Evolutionary conservation across 1,140 invertebrate species (phyloP).

Genomic region (Brachionus rubens): DNA sequence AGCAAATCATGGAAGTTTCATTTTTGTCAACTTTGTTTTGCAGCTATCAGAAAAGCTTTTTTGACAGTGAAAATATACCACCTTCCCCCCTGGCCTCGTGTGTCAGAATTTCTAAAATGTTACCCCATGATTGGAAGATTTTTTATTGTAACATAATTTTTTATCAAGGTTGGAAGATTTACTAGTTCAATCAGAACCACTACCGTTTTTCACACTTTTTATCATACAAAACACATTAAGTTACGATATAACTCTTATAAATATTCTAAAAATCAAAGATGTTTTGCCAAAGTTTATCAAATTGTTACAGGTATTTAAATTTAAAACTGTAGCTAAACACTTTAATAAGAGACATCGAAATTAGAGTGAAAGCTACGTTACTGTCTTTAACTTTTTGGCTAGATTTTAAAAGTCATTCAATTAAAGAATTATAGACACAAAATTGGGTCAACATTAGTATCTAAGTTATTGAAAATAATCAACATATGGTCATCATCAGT

Average conservation of each 20-base stretch:
- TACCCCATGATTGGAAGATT: too few species aligned
- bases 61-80: too few species aligned
- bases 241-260: conserved; percentile 39
- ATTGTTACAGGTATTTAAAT: conserved; percentile 28
- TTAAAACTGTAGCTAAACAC: too few species aligned
- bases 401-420: not conserved
- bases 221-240: not conserved
- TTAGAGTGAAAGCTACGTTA: too few species aligned
- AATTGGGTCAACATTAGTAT: conserved; percentile 33
- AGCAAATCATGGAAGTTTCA: too few species aligned
- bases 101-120: too few species aligned
- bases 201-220: conserved; percentile 29
- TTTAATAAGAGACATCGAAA: too few species aligned
- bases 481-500: conserved; percentile 20
- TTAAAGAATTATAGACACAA: conserved; percentile 25
- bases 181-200: conserved; percentile 14
- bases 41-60: too few species aligned
- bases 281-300: not conserved
- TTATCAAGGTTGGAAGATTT: not conserved
- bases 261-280: conserved; percentile 34
- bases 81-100: too few species aligned
- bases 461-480: conserved; percentile 3
- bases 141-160: not conserved
- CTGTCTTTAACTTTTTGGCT: too few species aligned
- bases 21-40: too few species aligned